Evolutionary conservation across 2,797 vertebrate genomes (phyloP).

Genomic region (Eulemur albifrons): DNA sequence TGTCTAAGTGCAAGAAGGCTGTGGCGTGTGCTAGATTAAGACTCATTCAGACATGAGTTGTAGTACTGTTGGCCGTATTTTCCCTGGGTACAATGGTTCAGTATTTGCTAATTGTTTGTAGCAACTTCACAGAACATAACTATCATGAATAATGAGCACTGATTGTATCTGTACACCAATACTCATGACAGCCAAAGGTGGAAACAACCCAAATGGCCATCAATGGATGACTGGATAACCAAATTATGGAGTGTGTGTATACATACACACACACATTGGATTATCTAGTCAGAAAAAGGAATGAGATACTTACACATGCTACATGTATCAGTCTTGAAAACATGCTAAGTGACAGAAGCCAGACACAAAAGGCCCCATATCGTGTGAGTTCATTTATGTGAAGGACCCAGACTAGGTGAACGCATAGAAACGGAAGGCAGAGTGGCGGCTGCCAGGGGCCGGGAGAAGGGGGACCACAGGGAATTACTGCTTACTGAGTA

Average conservation of each 20-base stretch:
- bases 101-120: background rate
- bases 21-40: background rate
- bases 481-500: background rate
- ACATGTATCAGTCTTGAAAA: background rate
- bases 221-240: background rate
- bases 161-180: background rate
- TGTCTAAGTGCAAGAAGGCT: background rate
- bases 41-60: background rate
- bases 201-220: background rate
- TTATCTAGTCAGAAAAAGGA: background rate
- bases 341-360: background rate
- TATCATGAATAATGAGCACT: background rate
- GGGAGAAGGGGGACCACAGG: rapidly evolving
- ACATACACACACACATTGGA: background rate
- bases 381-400: background rate
- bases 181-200: background rate
- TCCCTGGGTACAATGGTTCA: background rate
- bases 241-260: too few relatives aligned
- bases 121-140: background rate
- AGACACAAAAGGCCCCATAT: background rate
- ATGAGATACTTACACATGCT: background rate
- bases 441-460: background rate
- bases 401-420: background rate
- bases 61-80: background rate
- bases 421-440: background rate